A percentile compares a stretch with the other conserved stretches of the same genome.
phyloP scores from a whole-genome alignment of 2,113 vertebrate genomes.

The Nibea albiflora region DNA sequence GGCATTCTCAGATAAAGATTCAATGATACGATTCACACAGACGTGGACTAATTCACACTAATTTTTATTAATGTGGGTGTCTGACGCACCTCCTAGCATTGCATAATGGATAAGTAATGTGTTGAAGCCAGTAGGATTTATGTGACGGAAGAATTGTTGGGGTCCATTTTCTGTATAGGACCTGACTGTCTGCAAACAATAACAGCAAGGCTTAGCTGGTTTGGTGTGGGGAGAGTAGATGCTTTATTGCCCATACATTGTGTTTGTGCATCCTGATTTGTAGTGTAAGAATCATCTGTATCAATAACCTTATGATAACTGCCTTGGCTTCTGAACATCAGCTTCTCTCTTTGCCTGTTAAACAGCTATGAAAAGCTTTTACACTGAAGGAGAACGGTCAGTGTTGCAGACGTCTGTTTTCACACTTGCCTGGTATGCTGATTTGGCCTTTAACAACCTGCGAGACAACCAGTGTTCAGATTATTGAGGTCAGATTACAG shows the following conservation, averaged over 20 bases:
- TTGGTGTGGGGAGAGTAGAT: no score
- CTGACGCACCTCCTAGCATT: no score
- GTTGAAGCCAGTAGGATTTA: no score
- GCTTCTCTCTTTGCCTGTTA: background rate
- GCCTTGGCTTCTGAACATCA: background rate
- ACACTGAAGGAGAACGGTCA: background rate
- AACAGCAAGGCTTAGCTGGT: no score
- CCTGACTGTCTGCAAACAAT: no score
- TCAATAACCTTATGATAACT: background rate
- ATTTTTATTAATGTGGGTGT: no score
- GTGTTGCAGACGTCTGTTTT: background rate
- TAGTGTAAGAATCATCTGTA: background rate
- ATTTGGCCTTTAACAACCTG: conserved; percentile 58
- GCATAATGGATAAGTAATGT: no score
- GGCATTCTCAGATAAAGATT: background rate
- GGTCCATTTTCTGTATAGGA: no score
- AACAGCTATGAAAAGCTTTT: background rate
- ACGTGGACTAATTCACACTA: background rate
- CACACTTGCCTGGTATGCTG: conserved; percentile 24
- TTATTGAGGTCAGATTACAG: conserved; percentile 78
- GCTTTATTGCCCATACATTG: no score
- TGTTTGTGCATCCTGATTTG: no score
- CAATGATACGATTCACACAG: background rate
- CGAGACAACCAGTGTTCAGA: conserved; percentile 52
- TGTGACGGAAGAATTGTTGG: no score